Percentiles rank a stretch among this genome's conserved stretches.
phyloP scores from a whole-genome alignment of 2,113 vertebrate genomes.

The Numenius arquata region DNA sequence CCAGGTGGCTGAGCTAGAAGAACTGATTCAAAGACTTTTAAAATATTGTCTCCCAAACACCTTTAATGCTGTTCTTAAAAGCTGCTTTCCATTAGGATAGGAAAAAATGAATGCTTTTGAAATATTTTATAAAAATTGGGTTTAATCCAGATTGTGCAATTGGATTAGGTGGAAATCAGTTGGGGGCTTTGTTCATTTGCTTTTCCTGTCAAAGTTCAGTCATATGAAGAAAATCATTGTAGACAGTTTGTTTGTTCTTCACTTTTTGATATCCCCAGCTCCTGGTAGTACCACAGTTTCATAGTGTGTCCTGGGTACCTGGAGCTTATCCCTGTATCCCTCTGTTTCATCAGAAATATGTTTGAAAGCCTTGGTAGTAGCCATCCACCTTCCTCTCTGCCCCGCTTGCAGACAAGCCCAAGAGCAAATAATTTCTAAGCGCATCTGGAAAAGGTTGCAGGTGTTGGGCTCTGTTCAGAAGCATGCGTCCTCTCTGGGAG shows the following conservation, averaged over 20 bases:
- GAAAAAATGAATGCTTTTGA: not conserved
- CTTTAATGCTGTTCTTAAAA: not conserved
- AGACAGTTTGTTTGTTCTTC: not conserved
- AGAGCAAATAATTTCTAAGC: not conserved
- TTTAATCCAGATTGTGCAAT: not conserved
- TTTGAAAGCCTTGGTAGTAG: not conserved
- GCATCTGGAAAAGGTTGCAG: rapidly evolving
- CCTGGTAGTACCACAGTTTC: not conserved
- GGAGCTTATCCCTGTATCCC: not conserved
- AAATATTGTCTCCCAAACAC: not conserved
- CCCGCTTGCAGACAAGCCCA: not conserved
- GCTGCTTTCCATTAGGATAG: not conserved
- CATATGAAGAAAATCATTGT: not conserved
- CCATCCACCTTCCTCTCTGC: not conserved
- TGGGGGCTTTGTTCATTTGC: not conserved
- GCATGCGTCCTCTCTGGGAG: not conserved
- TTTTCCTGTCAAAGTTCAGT: not conserved
- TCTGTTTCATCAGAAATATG: not conserved
- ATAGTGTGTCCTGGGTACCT: not conserved
- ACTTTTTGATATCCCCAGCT: not conserved
- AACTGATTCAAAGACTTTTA: not conserved
- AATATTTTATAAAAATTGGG: not conserved
- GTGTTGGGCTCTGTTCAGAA: not conserved
- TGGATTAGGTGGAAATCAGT: not conserved
- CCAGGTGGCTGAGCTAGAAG: not conserved